phyloP scores from a whole-genome alignment of 1,140 invertebrate species.

The Scaptodrosophila lebanonensis region DNA sequence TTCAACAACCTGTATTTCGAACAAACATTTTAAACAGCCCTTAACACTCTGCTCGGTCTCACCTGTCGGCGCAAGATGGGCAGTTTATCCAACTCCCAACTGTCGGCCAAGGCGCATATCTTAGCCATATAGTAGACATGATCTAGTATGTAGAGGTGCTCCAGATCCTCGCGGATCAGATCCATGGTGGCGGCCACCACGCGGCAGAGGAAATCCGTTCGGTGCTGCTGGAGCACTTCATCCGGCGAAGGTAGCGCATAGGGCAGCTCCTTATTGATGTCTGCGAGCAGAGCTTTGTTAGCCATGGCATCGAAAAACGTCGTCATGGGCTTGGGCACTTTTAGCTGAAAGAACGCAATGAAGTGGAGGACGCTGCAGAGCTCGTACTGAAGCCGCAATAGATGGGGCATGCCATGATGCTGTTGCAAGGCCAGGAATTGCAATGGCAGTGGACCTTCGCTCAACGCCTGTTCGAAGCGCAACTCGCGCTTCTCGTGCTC shows the following conservation, averaged over 20 bases:
- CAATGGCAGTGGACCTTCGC: conserved; percentile 82
- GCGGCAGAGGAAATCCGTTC: conserved; percentile 82
- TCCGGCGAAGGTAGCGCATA: conserved; percentile 77
- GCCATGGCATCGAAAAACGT: conserved; percentile 85
- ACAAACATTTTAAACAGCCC: background rate
- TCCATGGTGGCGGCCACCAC: conserved; percentile 83
- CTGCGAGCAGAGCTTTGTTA: conserved; percentile 79
- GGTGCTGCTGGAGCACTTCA: conserved; percentile 77
- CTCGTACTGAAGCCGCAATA: conserved; percentile 88
- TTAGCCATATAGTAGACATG: conserved; percentile 84
- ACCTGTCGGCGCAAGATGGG: conserved; percentile 80
- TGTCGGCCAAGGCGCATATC: conserved; percentile 83
- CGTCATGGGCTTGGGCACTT: conserved; percentile 84
- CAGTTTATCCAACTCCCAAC: conserved; percentile 86
- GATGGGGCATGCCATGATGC: conserved; percentile 84
- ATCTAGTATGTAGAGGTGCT: conserved; percentile 79
- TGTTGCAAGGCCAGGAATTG: conserved; percentile 88
- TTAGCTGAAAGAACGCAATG: conserved; percentile 87
- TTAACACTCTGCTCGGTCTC: background rate
- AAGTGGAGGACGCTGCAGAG: conserved; percentile 86
- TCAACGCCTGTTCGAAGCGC: conserved; percentile 84
- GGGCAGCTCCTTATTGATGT: conserved; percentile 78
- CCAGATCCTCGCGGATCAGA: conserved; percentile 79
- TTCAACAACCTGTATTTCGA: conserved; percentile 80
- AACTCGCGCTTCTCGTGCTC: conserved; percentile 78